These are phyloP conservation scores for Ctenomys sociabilis DNA, from an alignment of 2,113 vertebrate species.

Conservation along the genomic window DNA sequence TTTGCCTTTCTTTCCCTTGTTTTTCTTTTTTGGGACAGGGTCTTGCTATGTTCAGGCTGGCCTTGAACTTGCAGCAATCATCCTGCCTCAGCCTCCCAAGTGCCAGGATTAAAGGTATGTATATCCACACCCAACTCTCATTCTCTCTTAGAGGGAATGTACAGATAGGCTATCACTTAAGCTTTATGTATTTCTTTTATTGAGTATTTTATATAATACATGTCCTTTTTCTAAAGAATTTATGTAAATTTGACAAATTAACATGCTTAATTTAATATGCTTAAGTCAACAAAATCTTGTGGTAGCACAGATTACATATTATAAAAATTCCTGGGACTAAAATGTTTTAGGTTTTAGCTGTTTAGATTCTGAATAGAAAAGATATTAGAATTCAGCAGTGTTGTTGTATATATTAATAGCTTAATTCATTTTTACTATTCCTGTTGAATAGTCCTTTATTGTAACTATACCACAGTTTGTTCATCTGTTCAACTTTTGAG, in stretches of 20 bases:
- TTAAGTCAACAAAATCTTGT: neutral
- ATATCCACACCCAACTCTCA: neutral
- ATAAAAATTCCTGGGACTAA: neutral
- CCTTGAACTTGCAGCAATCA: neutral
- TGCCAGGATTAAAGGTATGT: neutral
- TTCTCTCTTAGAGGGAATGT: neutral
- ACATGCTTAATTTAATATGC: neutral
- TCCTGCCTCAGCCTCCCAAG: neutral
- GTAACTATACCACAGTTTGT: too few species aligned
- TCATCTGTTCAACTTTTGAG: too few species aligned
- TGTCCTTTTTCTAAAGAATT: constrained; percentile 2
- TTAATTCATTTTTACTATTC: too few species aligned
- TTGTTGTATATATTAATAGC: too few species aligned
- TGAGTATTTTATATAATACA: constrained; percentile 32
- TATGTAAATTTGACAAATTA: constrained; percentile 12
- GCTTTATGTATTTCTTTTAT: constrained; percentile 3
- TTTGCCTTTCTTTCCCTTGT: neutral
- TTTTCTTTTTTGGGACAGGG: neutral
- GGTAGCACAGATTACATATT: neutral
- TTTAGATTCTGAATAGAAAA: neutral
- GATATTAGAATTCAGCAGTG: too few species aligned
- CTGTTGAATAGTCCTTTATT: too few species aligned
- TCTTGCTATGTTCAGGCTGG: neutral
- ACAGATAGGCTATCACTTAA: constrained; percentile 50
- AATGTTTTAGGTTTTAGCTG: neutral